Conservation (phyloP, 2,797 vertebrate species). For the Syncerus caffer region DNA sequence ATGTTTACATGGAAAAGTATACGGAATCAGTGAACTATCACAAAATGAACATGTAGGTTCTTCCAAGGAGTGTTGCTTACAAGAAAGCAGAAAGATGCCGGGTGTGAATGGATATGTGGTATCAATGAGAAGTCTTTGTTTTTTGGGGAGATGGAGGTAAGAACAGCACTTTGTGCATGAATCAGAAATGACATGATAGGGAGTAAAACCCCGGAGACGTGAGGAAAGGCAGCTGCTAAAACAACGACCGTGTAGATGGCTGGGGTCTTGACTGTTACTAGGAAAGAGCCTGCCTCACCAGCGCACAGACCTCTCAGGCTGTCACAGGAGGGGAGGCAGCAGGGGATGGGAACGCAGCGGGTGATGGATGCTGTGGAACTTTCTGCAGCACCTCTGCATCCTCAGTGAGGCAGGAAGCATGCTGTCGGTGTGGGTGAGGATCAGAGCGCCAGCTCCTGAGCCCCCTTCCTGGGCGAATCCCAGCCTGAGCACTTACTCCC, state of each 20-base stretch:
- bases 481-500: background rate
- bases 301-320: background rate
- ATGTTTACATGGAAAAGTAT: background rate
- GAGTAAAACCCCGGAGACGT: background rate
- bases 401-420: background rate
- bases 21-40: background rate
- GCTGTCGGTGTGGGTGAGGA: background rate
- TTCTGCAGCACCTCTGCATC: rapidly evolving
- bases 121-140: background rate
- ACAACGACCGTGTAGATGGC: background rate
- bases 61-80: background rate
- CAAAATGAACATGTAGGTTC: background rate
- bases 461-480: background rate
- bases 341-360: background rate
- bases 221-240: background rate
- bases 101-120: background rate
- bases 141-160: background rate
- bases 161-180: background rate
- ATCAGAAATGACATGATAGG: background rate
- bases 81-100: background rate
- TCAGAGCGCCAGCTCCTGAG: background rate
- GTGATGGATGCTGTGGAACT: background rate
- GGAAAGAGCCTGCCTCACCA: background rate
- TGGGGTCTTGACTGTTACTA: background rate
- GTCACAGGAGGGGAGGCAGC: background rate